Base-by-base conservation (phyloP, 2,888 invertebrate genomes). In the Drosophila rellima region DNA sequence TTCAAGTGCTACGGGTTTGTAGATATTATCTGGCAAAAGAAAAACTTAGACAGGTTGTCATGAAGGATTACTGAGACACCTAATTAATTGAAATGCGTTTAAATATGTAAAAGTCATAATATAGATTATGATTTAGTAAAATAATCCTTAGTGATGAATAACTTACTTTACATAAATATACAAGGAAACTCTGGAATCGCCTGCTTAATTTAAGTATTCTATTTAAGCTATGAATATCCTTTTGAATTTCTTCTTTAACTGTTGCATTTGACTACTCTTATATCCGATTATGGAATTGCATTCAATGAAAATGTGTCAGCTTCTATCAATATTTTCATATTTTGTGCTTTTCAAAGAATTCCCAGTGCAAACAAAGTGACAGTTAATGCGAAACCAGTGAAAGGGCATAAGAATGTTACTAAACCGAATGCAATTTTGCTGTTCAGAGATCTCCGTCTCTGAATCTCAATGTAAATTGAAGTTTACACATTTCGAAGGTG, bases 401-500 rank as follows among this genome's bases (percentile, higher is more conserved):
- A 7, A 71, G 71, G 17, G 72, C 63, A 75, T 64, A 4, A 17
- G 42, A 66, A 61, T 78, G 52, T 55, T 31, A 50, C 44, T 40
- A 70, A 62, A 47, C 63, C 64, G 65, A 87, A 87, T 80, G 82
- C 88, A 84, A 88, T 88, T 84, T 80, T 60, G 45, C 54, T 18
- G 50, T 42, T 40, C 61, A 23, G 39, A 40, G 52, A 57, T 26
- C 57, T 59, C 33, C 44, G 44, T 48, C 20, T 20, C 40, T 15
- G 57, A 31, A 47, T 61, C 64, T 54, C 72, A 62, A 56, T 65
- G 72, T 70, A 75, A 88, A 83, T 83, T 78, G 85, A 75, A 89
- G 80, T 72, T 85, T 88, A 75, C 82, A 88, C 88, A 75, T 81
- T 80, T 78, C 61, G 80, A 63, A 82, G 86, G 86, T 88, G 86